Base-by-base conservation (phyloP, 2,113 vertebrate genomes). In the Petrocephalus zakoni region DNA sequence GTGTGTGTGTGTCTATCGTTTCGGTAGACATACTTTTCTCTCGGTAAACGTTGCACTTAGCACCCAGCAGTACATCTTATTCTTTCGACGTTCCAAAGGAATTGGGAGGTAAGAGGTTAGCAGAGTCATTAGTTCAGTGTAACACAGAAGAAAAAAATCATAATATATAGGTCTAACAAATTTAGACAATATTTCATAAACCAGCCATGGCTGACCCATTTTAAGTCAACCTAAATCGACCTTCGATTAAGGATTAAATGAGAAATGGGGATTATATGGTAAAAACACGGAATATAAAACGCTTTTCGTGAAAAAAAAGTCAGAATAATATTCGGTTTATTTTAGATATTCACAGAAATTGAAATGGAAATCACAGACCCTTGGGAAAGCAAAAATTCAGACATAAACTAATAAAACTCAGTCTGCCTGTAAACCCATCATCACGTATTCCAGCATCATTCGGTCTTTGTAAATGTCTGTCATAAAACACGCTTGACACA, bases 71-170 rank as follows among this genome's bases (percentile, higher is more conserved):
- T 75, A 15, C 11, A 37, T 95, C 93, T 95, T 93, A 94, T 93
- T 96, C 95, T 97, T 97, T 97, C 94, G 95, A 95, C 95, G 96
- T 94, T 94, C 94, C 94, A 92, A 92, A 95, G 94, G 95, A 92
- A 89, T 94, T 3, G 58, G 58, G 93, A 96, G 96, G 96, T 97
- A 95, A 96, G 95, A 96, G 96, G 95, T 96, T 96, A 94, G 90
- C n/a, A 47, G 68, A 89, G 75, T 91, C 85, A 94, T 93, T 90
- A 87, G 49, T 89, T 88, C 83, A 81, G 55, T 25, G 51, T 90
- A 87, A 91, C 93, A 95, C 95, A 42, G 42, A 46, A 46, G 75
- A 81, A 46, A 21, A 46, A 29, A 29, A 55, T 42, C 34, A 37
- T 19, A 42, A 78, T 34, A 75, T 75, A 78, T 42, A n/a, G n/a